phyloP scores from a whole-genome alignment of 35 echinoderm and acorn worm species.

The Ophioderma brevispina region DNA sequence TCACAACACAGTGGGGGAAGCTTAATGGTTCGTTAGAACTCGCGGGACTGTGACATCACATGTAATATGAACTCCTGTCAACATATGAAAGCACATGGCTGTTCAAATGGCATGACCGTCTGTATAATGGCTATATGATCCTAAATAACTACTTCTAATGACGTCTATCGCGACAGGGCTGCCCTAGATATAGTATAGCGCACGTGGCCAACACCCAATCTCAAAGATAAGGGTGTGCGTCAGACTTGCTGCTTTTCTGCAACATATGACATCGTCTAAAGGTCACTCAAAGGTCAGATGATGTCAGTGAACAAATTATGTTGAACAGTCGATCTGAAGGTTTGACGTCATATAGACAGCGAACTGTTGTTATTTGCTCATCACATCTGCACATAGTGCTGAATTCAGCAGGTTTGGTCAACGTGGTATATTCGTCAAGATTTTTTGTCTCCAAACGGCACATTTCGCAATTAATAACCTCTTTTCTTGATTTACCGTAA shows the following conservation, averaged over 20 bases:
- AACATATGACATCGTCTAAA: neutral
- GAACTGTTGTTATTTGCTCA: no score
- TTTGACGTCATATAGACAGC: neutral
- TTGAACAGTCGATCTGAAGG: neutral
- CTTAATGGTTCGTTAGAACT: neutral
- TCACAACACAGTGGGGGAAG: neutral
- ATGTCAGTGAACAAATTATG: neutral
- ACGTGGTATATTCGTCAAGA: no score
- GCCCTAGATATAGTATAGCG: neutral
- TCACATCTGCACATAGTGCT: no score
- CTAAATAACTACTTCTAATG: neutral
- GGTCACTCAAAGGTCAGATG: neutral
- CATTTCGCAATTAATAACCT: no score
- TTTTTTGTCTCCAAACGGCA: no score
- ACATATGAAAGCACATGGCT: slow-evolving; percentile 6
- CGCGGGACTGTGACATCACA: neutral
- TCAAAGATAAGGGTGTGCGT: neutral
- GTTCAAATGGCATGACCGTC: neutral
- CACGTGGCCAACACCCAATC: neutral
- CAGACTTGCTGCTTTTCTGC: neutral
- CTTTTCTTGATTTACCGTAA: no score
- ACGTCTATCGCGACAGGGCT: neutral
- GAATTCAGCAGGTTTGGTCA: no score
- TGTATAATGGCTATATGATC: neutral
- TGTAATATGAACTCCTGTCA: neutral